A percentile compares a stretch with the other conserved stretches of the same genome.
These are phyloP conservation scores for Lepus europaeus DNA, from an alignment of 2,113 vertebrate genomes.

Conservation along the genomic window DNA sequence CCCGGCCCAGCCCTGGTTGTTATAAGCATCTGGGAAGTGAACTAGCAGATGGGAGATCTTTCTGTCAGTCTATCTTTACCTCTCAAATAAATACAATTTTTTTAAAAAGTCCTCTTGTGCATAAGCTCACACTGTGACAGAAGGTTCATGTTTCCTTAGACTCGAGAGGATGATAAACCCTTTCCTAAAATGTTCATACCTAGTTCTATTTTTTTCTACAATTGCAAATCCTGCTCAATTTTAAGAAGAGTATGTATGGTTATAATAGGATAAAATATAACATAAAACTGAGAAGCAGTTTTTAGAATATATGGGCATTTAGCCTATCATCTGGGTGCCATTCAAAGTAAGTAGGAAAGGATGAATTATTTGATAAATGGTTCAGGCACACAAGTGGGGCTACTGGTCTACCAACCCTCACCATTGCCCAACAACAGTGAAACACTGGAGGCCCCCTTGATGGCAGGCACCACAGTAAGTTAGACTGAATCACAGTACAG, in stretches of 20 bases:
- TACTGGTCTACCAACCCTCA: neutral
- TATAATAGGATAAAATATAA: neutral
- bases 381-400: neutral
- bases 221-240: neutral
- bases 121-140: neutral
- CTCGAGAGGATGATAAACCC: neutral
- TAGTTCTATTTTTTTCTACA: neutral
- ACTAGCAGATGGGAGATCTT: too few relatives aligned
- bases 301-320: neutral
- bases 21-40: too few relatives aligned
- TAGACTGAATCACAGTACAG: too few relatives aligned
- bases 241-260: neutral
- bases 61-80: too few relatives aligned
- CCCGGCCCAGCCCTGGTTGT: too few relatives aligned
- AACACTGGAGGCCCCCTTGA: neutral
- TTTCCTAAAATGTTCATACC: neutral
- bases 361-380: neutral
- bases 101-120: too few relatives aligned
- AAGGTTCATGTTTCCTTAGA: neutral
- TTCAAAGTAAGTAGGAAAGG: neutral
- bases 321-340: neutral
- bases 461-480: accelerated
- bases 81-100: too few relatives aligned
- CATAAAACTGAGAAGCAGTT: neutral
- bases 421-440: neutral